A percentile compares a stretch with the other conserved stretches of the same genome.
Evolutionary conservation across 2,888 invertebrate species (phyloP).

Genomic region (Thera obeliscata): DNA sequence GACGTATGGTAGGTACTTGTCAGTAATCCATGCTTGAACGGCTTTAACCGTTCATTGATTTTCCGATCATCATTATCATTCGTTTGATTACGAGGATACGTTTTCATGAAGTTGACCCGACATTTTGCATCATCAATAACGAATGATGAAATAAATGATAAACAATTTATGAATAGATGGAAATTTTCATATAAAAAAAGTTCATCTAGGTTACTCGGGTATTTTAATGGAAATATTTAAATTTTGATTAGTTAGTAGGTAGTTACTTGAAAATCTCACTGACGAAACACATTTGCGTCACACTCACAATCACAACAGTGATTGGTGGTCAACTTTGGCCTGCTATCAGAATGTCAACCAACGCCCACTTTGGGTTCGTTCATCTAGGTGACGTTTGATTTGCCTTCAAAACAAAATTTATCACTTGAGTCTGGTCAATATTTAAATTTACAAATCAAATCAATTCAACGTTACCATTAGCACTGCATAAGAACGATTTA

Average conservation of each 20-base stretch:
- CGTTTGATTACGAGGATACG: slow-evolving; percentile 29
- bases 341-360: slow-evolving; percentile 44
- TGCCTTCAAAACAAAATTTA: slow-evolving; percentile 46
- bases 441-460: slow-evolving; percentile 25
- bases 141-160: slow-evolving; percentile 7
- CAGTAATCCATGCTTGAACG: slow-evolving; percentile 24
- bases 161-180: slow-evolving; percentile 16
- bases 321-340: slow-evolving; percentile 24
- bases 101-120: slow-evolving; percentile 49
- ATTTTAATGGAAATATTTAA: too few relatives aligned
- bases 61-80: slow-evolving; percentile 38
- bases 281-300: too few relatives aligned
- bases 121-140: slow-evolving; percentile 17
- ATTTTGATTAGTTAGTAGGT: too few relatives aligned
- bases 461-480: background rate
- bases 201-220: too few relatives aligned
- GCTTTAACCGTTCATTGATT: slow-evolving; percentile 24
- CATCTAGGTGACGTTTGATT: slow-evolving; percentile 42
- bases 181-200: background rate
- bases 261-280: too few relatives aligned
- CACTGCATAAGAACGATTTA: slow-evolving; percentile 18
- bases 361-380: slow-evolving; percentile 48
- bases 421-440: slow-evolving; percentile 37
- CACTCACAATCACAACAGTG: background rate
- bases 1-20: slow-evolving; percentile 11